Evolutionary conservation across 2,888 invertebrate genomes (phyloP).

Genomic region (Cistogaster globosa): DNA sequence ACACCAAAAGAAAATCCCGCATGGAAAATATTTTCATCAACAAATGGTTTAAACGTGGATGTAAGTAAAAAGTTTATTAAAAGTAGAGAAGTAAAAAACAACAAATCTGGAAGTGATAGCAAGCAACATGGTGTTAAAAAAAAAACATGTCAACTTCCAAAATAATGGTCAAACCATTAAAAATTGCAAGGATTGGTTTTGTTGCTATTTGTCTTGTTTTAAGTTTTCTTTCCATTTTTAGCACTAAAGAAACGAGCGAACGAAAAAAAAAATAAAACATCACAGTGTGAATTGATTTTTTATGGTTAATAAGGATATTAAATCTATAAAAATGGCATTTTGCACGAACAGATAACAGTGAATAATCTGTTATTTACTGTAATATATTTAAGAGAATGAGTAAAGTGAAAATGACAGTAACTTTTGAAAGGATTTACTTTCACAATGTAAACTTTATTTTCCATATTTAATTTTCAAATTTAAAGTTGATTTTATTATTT

Average conservation of each 20-base stretch:
- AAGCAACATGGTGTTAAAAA: constrained; percentile 16
- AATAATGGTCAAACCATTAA: constrained; percentile 38
- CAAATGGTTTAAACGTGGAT: constrained; percentile 84
- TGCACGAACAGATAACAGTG: background rate
- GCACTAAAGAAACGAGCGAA: background rate
- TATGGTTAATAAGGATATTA: constrained; percentile 56
- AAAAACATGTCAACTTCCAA: constrained; percentile 40
- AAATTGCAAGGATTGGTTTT: constrained; percentile 27
- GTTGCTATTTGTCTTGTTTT: constrained; percentile 20
- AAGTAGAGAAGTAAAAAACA: constrained; percentile 8
- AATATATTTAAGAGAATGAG: constrained; percentile 32
- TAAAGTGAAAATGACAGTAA: constrained; percentile 29
- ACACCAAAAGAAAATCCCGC: constrained; percentile 89
- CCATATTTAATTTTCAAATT: no score
- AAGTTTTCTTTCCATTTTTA: constrained; percentile 27
- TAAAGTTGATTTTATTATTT: no score
- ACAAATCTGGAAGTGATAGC: constrained; percentile 9
- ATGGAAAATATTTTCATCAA: constrained; percentile 88
- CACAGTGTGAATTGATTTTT: constrained; percentile 65
- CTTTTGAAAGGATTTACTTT: background rate
- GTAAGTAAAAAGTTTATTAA: constrained; percentile 84
- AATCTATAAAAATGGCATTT: background rate
- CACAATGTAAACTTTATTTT: no score
- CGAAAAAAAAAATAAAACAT: background rate
- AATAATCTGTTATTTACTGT: background rate